Base-by-base conservation (phyloP, 2,888 invertebrate species). In the Teleogryllus oceanicus region DNA sequence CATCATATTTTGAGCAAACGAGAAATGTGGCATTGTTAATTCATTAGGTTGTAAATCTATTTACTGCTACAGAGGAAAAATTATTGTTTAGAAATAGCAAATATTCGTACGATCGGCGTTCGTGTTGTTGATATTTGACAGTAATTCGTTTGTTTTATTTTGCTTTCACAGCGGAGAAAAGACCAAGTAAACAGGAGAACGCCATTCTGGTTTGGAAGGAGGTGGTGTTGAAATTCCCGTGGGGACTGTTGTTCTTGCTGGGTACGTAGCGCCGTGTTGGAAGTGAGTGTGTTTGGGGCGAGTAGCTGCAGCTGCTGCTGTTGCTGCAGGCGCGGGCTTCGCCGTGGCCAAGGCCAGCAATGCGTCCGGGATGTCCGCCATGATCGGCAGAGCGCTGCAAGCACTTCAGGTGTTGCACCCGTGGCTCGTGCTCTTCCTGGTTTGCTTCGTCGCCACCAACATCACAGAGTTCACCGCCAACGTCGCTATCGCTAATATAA, bases 401-500 rank as follows among this genome's bases (percentile, higher is more conserved):
- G 92, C 91, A 0, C 88, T 96, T 2, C 88, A 90, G 13, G 90
- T 89, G 0, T 88, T 94, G 82, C 90, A 91, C 18, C 89, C 91
- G 10, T 87, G 91, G 74, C 86, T 91, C 18, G 92, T 96, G 74
- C 88, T 96, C 80, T 87, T 95, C 50, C 91, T 95, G 4, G 92
- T 96, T 16, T 92, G 94, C 82, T 83, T 94, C 4, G 91, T 96
- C 77, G 93, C 95, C 0, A 94, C 95, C 83, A 89, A 92, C 83
- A 89, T 96, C 80, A 97, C 97, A 0, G 96, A 97, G 87, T 92
- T 97, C 85, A 94, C 96, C 0, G 94, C 95, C 50, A 97, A 97
- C 86, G 95, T 96, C 1, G 96, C 96, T 77, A 94, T 96, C 74
- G 96, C 96, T 0, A 96, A 95, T 84, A 93, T 97, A 49, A 91